Percentiles rank a stretch among this genome's conserved stretches.
Conservation (phyloP, 2,113 vertebrate genomes). For the Herpetotheres cachinnans region DNA sequence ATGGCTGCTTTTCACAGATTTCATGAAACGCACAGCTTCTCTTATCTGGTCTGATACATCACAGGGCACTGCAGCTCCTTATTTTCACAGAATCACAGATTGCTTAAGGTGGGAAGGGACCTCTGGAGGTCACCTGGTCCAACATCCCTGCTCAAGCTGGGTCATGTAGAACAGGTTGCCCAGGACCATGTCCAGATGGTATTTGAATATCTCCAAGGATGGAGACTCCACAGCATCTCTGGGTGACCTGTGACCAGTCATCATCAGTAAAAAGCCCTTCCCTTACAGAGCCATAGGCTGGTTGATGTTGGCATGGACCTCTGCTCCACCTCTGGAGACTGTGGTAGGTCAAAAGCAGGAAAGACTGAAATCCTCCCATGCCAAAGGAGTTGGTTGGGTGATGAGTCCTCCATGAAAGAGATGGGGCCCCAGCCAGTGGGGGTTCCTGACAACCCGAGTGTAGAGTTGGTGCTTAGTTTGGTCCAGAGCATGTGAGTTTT, state of each 20-base stretch:
- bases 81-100: neutral
- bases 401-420: neutral
- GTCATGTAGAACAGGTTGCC: neutral
- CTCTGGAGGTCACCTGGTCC: neutral
- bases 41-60: neutral
- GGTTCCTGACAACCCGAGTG: neutral
- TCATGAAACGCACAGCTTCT: neutral
- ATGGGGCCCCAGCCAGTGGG: neutral
- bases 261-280: neutral
- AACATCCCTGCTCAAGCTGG: neutral
- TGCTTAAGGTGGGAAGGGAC: neutral
- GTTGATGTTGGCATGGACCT: neutral
- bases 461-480: neutral
- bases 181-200: neutral
- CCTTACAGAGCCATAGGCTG: neutral
- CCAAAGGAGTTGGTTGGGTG: neutral
- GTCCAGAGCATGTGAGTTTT: neutral
- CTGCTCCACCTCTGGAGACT: neutral
- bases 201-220: neutral
- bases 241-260: neutral
- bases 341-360: neutral
- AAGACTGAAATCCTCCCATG: neutral
- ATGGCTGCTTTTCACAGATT: neutral
- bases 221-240: too few relatives aligned
- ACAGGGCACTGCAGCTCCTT: neutral